Conservation (phyloP, 2,888 invertebrate genomes). For the Drosophila tripunctata region DNA sequence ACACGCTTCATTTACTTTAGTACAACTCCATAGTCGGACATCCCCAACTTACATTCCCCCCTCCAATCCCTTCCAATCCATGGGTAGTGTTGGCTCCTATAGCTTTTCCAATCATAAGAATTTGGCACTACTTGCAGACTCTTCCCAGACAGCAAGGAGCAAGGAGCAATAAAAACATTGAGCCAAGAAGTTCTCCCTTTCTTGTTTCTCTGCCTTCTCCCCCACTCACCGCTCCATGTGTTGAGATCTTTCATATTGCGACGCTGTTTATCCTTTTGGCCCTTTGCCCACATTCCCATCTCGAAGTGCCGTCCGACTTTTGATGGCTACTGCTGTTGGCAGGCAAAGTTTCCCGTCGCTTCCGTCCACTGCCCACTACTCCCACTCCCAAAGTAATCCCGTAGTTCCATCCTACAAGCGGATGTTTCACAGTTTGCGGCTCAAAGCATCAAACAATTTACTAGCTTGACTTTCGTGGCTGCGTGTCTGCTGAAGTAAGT, state of each 20-base stretch:
- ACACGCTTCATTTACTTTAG: conserved; percentile 82
- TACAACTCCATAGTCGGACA: conserved; percentile 33
- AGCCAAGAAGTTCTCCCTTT: conserved; percentile 39
- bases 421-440: conserved; percentile 33
- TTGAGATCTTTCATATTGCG: conserved; percentile 50
- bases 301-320: conserved; percentile 45
- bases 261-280: conserved; percentile 50
- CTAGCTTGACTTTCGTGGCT: conserved; percentile 46
- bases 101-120: conserved; percentile 39
- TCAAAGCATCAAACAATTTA: conserved; percentile 67
- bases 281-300: conserved; percentile 33
- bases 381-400: no score
- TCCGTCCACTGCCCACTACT: conserved; percentile 29
- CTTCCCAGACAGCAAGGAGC: conserved; percentile 30
- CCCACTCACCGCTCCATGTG: neutral
- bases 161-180: conserved; percentile 57
- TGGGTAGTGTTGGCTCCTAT: conserved; percentile 22
- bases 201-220: conserved; percentile 9
- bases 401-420: no score
- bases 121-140: conserved; percentile 49
- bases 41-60: conserved; percentile 13
- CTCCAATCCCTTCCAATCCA: conserved; percentile 36
- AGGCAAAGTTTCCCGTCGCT: conserved; percentile 69
- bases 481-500: conserved; percentile 55
- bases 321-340: conserved; percentile 50